Evolutionary conservation across 2,888 invertebrate genomes (phyloP), one percentile per base, ranked within the genome.

Genomic region (Caenorhabditis imperialis): DNA sequence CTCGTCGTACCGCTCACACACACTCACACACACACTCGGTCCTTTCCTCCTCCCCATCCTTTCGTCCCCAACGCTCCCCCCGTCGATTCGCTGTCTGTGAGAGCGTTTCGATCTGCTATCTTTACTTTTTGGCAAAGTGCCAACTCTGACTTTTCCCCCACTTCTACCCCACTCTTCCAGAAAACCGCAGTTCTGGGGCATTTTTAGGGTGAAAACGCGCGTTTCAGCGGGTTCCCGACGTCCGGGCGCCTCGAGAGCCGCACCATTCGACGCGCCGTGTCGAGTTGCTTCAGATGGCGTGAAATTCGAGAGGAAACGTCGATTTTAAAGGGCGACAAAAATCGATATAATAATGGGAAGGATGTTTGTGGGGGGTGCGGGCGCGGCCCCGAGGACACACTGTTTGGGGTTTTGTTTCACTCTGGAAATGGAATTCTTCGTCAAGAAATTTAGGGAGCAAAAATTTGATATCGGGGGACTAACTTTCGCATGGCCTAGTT

Each of bases 81-180:
- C 48, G 58, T 45, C 58, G 45, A 48, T 37, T 40, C 65, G 65
- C 65, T 55, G 65, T 65, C 65, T 65, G 55, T 48, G 63, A 7
- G 6, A 10, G 30, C 23, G 62, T 63, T 47, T 53, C 45, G 45
- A 53, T 63, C 23, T n/a, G 63, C 30, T 51, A 51, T 53, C 47
- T 51, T 48, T 40, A 65, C 55, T 50, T 48, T 65, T 42, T 55
- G 63, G 63, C 63, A 54, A 63, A 63, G 25, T 54, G 63, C 63
- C 63, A 63, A 63, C 23, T 53, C 38, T 38, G 2, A n/a, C 6
- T 12, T 27, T 27, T 54, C 20, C 54, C 33, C 10, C 10, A 30
- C 48, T 38, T 40, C n/a, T 35, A 2, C 18, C 38, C 25, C 25
- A 40, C 37, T 35, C 23, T 1, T 22, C 22, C 47, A 58, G 48